phyloP scores from a whole-genome alignment of 2,113 vertebrate species.

The Microtus pennsylvanicus region DNA sequence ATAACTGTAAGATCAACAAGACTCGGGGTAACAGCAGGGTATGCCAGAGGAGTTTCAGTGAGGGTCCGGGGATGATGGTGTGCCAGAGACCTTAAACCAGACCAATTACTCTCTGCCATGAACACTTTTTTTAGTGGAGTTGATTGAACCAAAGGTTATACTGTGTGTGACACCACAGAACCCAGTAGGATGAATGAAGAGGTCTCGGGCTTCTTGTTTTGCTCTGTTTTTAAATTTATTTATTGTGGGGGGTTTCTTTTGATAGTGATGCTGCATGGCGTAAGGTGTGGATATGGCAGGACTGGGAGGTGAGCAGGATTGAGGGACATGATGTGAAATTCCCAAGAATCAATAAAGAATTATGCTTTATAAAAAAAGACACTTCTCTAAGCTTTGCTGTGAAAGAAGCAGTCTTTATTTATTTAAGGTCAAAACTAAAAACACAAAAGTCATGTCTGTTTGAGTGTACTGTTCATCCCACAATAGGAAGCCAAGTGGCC shows the following conservation, averaged over 20 bases:
- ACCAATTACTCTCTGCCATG: not conserved
- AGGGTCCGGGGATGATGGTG: not conserved
- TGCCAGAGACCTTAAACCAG: not conserved
- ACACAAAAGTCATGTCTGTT: not conserved
- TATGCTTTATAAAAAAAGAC: too few relatives aligned
- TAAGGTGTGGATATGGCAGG: too few relatives aligned
- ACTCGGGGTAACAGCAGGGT: fast-evolving
- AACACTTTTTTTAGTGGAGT: not conserved
- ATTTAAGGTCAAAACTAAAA: not conserved
- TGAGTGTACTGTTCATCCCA: not conserved
- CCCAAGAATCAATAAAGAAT: too few relatives aligned
- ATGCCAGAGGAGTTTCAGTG: not conserved
- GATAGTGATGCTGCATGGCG: not conserved
- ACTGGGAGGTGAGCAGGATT: too few relatives aligned
- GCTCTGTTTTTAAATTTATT: not conserved
- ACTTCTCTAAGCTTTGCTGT: not conserved
- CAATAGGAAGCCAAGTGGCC: not conserved
- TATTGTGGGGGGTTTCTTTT: not conserved
- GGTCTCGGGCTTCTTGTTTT: not conserved
- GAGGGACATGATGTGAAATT: too few relatives aligned
- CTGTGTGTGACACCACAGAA: not conserved
- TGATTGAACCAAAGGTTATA: not conserved
- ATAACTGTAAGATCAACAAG: not conserved
- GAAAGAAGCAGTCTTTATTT: not conserved
- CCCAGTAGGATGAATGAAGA: not conserved